Evolutionary conservation across 1,140 invertebrate genomes (phyloP).

Genomic region (Eriosoma lanigerum): DNA sequence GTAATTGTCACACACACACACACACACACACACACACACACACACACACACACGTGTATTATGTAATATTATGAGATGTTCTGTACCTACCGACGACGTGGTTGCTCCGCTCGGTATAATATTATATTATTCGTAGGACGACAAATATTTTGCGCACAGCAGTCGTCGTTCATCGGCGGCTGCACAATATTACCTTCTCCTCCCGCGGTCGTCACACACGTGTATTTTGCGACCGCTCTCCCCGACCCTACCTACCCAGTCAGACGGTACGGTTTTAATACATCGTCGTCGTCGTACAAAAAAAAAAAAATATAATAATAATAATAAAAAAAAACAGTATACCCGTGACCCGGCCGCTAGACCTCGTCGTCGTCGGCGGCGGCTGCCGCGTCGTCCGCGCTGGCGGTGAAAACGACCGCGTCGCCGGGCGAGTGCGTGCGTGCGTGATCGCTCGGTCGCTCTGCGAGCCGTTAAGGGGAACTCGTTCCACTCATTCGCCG

Average conservation of each 20-base stretch:
- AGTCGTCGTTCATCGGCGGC: neutral
- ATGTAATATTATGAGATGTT: too few relatives aligned
- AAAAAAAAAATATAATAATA: neutral
- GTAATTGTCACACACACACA: too few relatives aligned
- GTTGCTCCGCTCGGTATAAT: neutral
- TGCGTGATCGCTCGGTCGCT: neutral
- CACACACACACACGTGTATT: too few relatives aligned
- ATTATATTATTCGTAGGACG: neutral
- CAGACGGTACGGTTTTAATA: neutral
- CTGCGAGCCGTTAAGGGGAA: neutral
- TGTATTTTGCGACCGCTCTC: neutral
- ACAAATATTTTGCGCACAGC: neutral
- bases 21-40: too few relatives aligned
- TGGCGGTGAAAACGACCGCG: neutral
- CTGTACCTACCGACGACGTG: neutral
- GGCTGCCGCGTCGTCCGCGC: neutral
- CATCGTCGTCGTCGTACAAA: neutral
- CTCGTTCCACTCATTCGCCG: neutral
- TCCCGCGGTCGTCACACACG: neutral
- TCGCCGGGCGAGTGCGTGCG: neutral
- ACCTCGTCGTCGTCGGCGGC: constrained; percentile 18
- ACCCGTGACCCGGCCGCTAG: constrained; percentile 15
- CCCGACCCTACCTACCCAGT: neutral
- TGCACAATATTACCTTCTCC: neutral
- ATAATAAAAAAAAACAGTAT: neutral